Conservation (phyloP, 2,888 invertebrate species). For the Tipula unca region DNA sequence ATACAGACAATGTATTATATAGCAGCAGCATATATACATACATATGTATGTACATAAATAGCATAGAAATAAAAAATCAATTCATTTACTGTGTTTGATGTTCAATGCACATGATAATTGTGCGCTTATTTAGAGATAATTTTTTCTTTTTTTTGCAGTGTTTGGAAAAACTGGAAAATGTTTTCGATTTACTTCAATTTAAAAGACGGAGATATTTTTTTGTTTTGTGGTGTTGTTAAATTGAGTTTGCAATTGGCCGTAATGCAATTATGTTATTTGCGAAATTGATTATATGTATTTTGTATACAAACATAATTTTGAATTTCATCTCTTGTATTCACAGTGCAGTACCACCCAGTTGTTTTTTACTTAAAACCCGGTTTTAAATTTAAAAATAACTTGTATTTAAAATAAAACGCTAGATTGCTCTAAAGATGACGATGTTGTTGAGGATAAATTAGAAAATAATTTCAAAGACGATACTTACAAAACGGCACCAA, state of each 20-base stretch:
- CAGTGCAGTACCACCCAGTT: background rate
- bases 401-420: no score
- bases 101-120: background rate
- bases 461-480: no score
- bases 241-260: background rate
- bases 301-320: no score
- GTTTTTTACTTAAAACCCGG: no score
- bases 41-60: background rate
- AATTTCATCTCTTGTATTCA: no score
- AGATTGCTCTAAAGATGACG: no score
- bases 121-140: background rate
- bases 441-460: no score
- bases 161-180: background rate
- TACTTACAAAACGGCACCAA: no score
- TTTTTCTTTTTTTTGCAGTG: background rate
- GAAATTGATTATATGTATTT: background rate
- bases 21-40: background rate
- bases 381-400: no score
- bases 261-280: background rate
- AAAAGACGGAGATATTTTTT: background rate
- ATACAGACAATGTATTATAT: background rate
- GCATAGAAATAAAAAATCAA: constrained; percentile 3
- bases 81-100: background rate
- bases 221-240: background rate
- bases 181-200: background rate